A percentile compares a stretch with the other conserved stretches of the same genome.
phyloP scores from a whole-genome alignment of 2,797 vertebrate genomes.

The Astyanax mexicanus region DNA sequence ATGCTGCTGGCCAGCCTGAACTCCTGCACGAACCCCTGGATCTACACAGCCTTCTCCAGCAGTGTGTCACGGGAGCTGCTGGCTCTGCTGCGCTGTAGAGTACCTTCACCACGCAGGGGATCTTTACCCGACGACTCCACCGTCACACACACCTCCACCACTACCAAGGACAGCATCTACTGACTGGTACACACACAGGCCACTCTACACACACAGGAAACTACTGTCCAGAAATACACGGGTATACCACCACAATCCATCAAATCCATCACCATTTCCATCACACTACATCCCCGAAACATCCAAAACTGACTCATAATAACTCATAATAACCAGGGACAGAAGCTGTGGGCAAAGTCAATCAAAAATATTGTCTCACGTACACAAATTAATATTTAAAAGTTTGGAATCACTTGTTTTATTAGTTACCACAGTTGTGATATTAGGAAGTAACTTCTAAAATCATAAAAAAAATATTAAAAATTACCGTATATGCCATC shows the following conservation, averaged over 20 bases:
- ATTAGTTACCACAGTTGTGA: not conserved
- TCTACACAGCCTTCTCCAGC: constrained; percentile 92
- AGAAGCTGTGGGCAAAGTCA: not conserved
- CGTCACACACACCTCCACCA: constrained; percentile 84
- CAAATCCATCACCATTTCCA: not conserved
- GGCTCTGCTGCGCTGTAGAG: constrained; percentile 79
- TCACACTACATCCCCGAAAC: too few relatives aligned
- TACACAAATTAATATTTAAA: not conserved
- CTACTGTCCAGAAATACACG: constrained; percentile 69
- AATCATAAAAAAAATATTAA: too few relatives aligned
- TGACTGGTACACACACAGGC: constrained; percentile 61
- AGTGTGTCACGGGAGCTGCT: constrained; percentile 86
- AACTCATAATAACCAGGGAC: not conserved
- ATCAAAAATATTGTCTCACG: not conserved
- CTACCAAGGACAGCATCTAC: constrained; percentile 82
- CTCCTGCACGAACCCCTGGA: constrained; percentile 96
- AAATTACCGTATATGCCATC: too few relatives aligned
- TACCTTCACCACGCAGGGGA: constrained; percentile 69
- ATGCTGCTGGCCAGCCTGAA: constrained; percentile 93
- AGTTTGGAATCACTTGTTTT: not conserved
- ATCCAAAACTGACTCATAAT: not conserved
- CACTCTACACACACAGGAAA: constrained; percentile 71
- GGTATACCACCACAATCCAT: not conserved
- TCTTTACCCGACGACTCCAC: constrained; percentile 85
- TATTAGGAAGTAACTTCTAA: too few relatives aligned